Evolutionary conservation across 2,113 vertebrate genomes (phyloP), one percentile per base, ranked within the genome.

Genomic region (Bucco capensis): DNA sequence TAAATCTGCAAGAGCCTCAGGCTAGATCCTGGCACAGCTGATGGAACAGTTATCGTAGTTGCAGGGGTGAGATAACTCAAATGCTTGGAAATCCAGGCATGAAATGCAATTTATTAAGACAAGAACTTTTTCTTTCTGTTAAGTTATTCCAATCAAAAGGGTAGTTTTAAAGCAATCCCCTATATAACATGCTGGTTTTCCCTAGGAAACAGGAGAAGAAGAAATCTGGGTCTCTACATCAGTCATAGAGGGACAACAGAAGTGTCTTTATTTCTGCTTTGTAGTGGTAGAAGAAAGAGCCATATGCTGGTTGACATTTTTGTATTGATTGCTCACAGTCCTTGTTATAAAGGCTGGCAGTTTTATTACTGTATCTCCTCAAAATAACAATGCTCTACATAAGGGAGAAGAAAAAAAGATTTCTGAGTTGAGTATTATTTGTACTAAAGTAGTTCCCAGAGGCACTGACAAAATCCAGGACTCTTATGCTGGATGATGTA

Each of bases 61-160:
- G 57, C 61, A 94, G 49, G 90, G 79, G 64, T 65, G 70, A 91
- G 86, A 95, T 91, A 93, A 51, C 83, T 75, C 61, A 88, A 86
- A 94, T 92, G 57, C 61, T 94, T 95, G 77, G 79, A 95, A 95
- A 93, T 86, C 69, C 77, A 88, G 70, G 44, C 92, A 92, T 94
- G 86, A 96, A 96, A 91, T 90, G 61, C 73, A 81, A 54, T 88
- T 95, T 93, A 88, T 83, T 91, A 90, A 71, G 83, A 61, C 28
- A 73, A 90, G 77, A 86, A 75, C 49, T 80, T 44, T 62, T 89
- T 79, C 14, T 89, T 86, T 89, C 35, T 85, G 66, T 77, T 66
- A 94, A 92, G 65, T 72, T 91, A 86, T 80, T 57, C 61, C 31
- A 46, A 33, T 76, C 38, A 17, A 56, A 66, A 66, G 17, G 23